These are phyloP conservation scores for Clinocottus analis DNA, from an alignment of 2,113 vertebrate species.

Conservation along the genomic window DNA sequence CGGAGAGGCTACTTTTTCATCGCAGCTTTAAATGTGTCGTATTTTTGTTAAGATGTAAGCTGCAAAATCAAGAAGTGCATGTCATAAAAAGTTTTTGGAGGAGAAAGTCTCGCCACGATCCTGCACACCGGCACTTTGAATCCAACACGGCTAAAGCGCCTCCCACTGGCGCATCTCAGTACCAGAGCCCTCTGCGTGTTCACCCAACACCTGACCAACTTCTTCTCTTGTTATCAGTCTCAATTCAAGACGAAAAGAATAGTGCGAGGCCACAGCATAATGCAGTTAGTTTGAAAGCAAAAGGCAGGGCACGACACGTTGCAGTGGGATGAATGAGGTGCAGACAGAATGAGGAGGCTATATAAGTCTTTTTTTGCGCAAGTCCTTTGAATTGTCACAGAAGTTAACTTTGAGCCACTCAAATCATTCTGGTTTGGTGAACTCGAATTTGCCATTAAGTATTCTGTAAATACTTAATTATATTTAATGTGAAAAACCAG, in stretches of 20 bases:
- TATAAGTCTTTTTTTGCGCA: too few relatives aligned
- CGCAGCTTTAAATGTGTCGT: neutral
- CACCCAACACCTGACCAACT: constrained; percentile 25
- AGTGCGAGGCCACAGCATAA: neutral
- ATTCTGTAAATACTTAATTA: constrained; percentile 34
- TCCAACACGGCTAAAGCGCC: constrained; percentile 94
- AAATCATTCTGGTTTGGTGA: neutral
- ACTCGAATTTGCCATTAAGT: constrained; percentile 4
- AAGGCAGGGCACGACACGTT: too few relatives aligned
- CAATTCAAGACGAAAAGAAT: neutral
- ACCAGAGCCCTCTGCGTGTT: constrained; percentile 31
- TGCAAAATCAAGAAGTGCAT: constrained; percentile 25
- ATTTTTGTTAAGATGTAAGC: neutral
- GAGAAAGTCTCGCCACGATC: constrained; percentile 40
- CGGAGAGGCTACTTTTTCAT: neutral
- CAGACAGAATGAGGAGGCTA: neutral
- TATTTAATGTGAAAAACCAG: constrained; percentile 18
- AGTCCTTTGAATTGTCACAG: neutral
- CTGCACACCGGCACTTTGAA: constrained; percentile 65
- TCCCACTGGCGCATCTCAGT: constrained; percentile 84
- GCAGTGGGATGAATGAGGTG: neutral
- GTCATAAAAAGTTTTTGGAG: constrained; percentile 73
- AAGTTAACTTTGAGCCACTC: neutral
- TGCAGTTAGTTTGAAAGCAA: too few relatives aligned
- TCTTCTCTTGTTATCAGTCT: neutral